These are phyloP conservation scores for Plutella xylostella DNA, from an alignment of 2,888 invertebrate genomes.

Conservation along the genomic window DNA sequence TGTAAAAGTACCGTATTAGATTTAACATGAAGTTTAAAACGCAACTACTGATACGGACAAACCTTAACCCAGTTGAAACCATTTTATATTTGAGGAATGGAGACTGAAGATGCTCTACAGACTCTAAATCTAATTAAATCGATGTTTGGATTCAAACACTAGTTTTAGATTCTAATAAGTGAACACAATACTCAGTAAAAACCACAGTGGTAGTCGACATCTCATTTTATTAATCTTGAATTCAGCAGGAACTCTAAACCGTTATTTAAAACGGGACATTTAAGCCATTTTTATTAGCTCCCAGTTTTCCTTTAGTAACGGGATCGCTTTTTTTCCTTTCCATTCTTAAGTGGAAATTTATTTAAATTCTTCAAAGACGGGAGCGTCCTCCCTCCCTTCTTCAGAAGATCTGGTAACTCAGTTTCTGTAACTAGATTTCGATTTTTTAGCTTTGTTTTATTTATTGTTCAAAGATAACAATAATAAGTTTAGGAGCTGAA, in stretches of 20 bases:
- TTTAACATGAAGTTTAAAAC: no score
- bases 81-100: no score
- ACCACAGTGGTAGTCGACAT: slow-evolving; percentile 47
- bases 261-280: background rate
- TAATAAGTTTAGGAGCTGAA: no score
- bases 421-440: slow-evolving; percentile 28
- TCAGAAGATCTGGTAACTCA: slow-evolving; percentile 42
- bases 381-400: slow-evolving; percentile 32
- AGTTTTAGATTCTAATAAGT: no score
- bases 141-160: no score
- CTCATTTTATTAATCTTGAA: slow-evolving; percentile 36
- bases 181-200: no score
- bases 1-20: no score
- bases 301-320: slow-evolving; percentile 50
- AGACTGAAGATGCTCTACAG: no score
- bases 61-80: no score
- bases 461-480: slow-evolving; percentile 4
- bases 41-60: no score
- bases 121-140: no score
- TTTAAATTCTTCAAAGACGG: slow-evolving; percentile 58
- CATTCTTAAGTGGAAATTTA: slow-evolving; percentile 47
- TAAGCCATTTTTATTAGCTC: slow-evolving; percentile 50
- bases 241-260: no score
- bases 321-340: slow-evolving; percentile 40
- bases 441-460: slow-evolving; percentile 10